Evolutionary conservation across 2,888 invertebrate genomes (phyloP), one percentile per base, ranked within the genome.

Genomic region (Pterostichus niger): DNA sequence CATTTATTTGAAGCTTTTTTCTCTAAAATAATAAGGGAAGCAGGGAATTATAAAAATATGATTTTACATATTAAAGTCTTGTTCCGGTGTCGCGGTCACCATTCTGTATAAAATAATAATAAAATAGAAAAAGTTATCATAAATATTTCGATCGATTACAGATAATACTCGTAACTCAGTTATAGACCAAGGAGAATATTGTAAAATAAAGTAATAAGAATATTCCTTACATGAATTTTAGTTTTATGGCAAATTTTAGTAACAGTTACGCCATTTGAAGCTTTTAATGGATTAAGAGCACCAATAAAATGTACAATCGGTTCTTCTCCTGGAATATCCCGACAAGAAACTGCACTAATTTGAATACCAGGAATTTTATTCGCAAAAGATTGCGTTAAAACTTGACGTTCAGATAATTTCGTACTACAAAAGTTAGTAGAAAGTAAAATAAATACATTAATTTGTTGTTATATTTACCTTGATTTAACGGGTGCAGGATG

Each of bases 291-390:
- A 85, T 90, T 90, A 83, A 90, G 85, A 54, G 89, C 85, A 83
- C 88, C 89, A 44, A 90, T 89, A 84, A 89, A 88, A 86, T 90
- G 89, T 11, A 89, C 87, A 56, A 90, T 88, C 7, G 90, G 89
- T 84, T 89, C 88, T 86, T 90, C 90, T 6, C 90, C 90, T 6
- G 90, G 89, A 6, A 90, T 88, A 85, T 90, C 90, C 61, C 88
- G 88, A 85, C 90, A 90, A 86, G 89, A 88, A 9, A 90, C 86
- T 82, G 90, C 89, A 84, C 88, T 89, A 68, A 90, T 89, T 86
- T 89, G 88, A 71, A 86, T 87, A 15, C 89, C 89, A n/a, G 89
- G 90, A 11, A 77, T 79, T 84, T 76, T 40, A 80, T 76, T 73
- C 24, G 83, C 40, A 49, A 56, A 76, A 10, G 81, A 61, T 54